phyloP scores from a whole-genome alignment of 2,113 vertebrate genomes.

The Chionis minor region DNA sequence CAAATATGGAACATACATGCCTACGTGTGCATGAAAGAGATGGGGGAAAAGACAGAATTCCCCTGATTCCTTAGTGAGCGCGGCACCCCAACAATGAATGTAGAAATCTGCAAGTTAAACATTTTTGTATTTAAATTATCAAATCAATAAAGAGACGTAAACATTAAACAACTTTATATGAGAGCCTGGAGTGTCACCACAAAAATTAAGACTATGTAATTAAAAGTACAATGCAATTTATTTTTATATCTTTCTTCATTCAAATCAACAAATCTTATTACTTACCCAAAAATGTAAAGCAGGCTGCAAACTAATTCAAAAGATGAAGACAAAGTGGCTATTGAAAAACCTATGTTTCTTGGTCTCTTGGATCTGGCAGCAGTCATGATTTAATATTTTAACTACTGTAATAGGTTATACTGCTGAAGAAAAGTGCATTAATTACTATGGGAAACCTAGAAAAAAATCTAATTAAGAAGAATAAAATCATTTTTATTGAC shows the following conservation, averaged over 20 bases:
- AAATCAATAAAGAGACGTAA: conserved; percentile 45
- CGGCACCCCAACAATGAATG: background rate
- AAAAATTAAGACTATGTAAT: conserved; percentile 61
- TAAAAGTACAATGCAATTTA: conserved; percentile 67
- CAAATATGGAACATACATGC: background rate
- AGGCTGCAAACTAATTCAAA: conserved; percentile 48
- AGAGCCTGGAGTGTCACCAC: conserved; percentile 54
- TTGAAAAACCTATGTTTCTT: conserved; percentile 44
- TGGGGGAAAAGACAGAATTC: background rate
- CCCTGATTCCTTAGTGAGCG: background rate
- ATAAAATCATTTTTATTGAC: conserved; percentile 62
- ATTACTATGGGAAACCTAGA: conserved; percentile 56
- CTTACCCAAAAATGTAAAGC: conserved; percentile 60
- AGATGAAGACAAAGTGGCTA: conserved; percentile 58
- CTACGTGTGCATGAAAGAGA: background rate
- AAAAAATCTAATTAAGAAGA: conserved; percentile 49
- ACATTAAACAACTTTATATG: conserved; percentile 55
- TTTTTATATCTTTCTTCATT: conserved; percentile 53
- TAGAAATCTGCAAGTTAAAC: conserved; percentile 16
- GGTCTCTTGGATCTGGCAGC: conserved; percentile 41
- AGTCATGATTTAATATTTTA: conserved; percentile 64
- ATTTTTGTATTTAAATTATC: conserved; percentile 37
- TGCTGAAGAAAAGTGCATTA: conserved; percentile 61
- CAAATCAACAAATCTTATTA: conserved; percentile 57
- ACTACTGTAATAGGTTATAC: conserved; percentile 40